Conservation (phyloP, 1,140 invertebrate genomes). For the Drosophila seguyi region DNA sequence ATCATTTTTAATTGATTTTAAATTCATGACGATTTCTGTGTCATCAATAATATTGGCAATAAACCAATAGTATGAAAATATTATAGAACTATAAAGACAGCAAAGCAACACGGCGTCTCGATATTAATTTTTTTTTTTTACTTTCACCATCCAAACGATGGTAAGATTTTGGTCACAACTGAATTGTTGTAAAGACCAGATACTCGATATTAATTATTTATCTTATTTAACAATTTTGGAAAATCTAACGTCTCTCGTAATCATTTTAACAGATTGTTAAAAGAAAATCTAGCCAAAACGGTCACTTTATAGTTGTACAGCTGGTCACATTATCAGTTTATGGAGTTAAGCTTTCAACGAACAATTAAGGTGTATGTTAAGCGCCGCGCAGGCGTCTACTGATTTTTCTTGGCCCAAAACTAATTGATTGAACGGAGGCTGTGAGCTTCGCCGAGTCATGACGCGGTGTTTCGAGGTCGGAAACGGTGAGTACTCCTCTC, state of each 20-base stretch:
- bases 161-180: too few species aligned
- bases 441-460: slow-evolving; percentile 51
- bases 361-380: slow-evolving; percentile 4
- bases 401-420: slow-evolving; percentile 31
- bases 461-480: slow-evolving; percentile 33
- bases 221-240: not conserved
- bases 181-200: too few species aligned
- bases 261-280: not conserved
- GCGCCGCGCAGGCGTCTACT: slow-evolving; percentile 50
- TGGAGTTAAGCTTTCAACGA: not conserved
- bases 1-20: not conserved
- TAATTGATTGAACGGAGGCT: slow-evolving; percentile 30
- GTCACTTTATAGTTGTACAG: not conserved
- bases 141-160: too few species aligned
- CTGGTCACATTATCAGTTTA: slow-evolving; percentile 2
- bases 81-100: not conserved
- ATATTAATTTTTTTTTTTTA: too few species aligned
- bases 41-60: not conserved
- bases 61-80: not conserved
- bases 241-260: too few species aligned
- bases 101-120: not conserved
- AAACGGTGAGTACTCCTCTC: slow-evolving; percentile 30
- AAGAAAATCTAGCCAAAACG: too few species aligned
- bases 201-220: not conserved
- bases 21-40: not conserved